Conservation (phyloP, 2,888 invertebrate genomes). For the Lordiphosa andalusiaca region DNA sequence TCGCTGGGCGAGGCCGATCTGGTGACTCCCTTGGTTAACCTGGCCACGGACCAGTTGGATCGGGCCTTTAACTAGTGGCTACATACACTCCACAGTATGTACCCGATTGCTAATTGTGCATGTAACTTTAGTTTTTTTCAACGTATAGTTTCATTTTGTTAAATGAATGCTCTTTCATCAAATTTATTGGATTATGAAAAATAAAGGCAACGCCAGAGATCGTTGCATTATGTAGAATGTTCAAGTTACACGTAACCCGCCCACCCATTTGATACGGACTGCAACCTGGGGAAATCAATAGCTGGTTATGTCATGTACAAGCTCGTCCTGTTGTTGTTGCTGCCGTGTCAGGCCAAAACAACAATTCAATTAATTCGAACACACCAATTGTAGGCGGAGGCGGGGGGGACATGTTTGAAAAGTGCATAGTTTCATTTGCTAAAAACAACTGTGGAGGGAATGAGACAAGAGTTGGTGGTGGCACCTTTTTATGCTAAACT, state of each 20-base stretch:
- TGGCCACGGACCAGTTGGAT: not conserved
- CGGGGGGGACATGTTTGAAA: constrained; percentile 7
- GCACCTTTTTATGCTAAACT: not conserved
- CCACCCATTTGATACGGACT: not conserved
- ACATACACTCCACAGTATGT: no score
- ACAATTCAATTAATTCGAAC: constrained; percentile 56
- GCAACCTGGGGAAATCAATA: constrained; percentile 44
- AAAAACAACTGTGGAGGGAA: not conserved
- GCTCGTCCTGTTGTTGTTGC: constrained; percentile 13
- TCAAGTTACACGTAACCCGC: not conserved
- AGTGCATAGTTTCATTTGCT: constrained; percentile 26
- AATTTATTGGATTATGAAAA: not conserved
- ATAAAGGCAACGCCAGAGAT: constrained; percentile 5
- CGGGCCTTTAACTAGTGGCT: no score
- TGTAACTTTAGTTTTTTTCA: no score
- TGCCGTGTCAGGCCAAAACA: constrained; percentile 17
- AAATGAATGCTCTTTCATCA: constrained; percentile 4
- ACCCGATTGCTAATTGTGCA: no score
- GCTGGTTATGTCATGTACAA: constrained; percentile 19
- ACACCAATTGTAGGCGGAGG: not conserved
- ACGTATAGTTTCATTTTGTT: constrained; percentile 13
- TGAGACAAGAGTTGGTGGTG: not conserved
- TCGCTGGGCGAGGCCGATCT: not conserved
- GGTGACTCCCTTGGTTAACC: no score
- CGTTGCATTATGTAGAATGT: constrained; percentile 12